phyloP scores from a whole-genome alignment of 2,113 vertebrate species.

The Psophia crepitans region DNA sequence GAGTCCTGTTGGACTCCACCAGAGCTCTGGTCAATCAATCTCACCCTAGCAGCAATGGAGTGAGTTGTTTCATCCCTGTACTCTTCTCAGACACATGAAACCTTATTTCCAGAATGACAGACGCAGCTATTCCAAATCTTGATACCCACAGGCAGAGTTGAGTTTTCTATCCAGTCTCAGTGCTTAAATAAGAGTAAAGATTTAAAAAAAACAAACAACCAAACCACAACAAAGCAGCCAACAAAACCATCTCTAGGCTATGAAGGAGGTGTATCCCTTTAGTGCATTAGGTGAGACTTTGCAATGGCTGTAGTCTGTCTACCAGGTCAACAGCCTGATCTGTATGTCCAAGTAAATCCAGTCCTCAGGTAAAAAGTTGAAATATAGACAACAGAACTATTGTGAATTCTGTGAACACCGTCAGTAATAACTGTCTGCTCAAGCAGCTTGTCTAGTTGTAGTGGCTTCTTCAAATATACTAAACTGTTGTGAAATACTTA shows the following conservation, averaged over 20 bases:
- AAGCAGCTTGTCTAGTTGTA: neutral
- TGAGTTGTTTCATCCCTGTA: neutral
- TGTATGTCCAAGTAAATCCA: neutral
- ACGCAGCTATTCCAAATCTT: neutral
- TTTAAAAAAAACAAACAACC: neutral
- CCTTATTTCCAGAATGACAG: neutral
- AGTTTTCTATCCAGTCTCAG: neutral
- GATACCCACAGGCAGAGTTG: neutral
- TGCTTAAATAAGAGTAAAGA: neutral
- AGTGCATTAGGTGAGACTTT: neutral
- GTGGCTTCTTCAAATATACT: neutral
- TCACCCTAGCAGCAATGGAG: neutral
- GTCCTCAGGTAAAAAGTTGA: neutral
- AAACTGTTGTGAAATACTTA: neutral
- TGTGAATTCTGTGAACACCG: neutral
- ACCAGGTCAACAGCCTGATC: neutral
- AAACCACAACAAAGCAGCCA: too few relatives aligned
- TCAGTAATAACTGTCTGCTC: neutral
- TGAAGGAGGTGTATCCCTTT: neutral
- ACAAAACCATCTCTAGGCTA: too few relatives aligned
- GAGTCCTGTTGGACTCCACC: neutral
- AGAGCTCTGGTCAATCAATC: neutral
- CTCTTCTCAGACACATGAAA: neutral
- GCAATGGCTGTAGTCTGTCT: neutral
- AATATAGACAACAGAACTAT: neutral